These are phyloP conservation scores for Hypena proboscidalis DNA, from an alignment of 2,888 invertebrate genomes.

Conservation along the genomic window DNA sequence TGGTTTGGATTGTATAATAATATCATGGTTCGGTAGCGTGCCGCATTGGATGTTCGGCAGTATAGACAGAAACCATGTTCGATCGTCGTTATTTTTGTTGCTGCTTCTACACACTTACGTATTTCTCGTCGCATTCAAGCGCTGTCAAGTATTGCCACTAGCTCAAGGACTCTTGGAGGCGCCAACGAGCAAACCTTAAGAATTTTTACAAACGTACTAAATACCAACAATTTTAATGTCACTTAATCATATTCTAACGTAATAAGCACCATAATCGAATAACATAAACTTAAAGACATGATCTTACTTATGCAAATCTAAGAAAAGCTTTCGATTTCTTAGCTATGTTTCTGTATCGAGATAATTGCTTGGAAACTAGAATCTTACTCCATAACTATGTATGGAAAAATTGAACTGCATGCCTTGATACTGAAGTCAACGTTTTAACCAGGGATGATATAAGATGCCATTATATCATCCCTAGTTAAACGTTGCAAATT, in stretches of 20 bases:
- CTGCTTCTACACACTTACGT: slow-evolving; percentile 43
- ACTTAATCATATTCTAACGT: slow-evolving; percentile 5
- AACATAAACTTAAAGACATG: slow-evolving; percentile 11
- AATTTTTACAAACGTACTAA: slow-evolving; percentile 37
- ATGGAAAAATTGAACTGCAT: slow-evolving; percentile 35
- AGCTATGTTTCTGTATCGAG: slow-evolving; percentile 29
- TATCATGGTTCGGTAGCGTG: no score
- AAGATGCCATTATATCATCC: slow-evolving; percentile 7
- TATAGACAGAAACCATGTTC: no score
- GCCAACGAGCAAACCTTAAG: slow-evolving; percentile 57
- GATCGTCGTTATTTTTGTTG: slow-evolving; percentile 40
- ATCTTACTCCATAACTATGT: slow-evolving; percentile 29
- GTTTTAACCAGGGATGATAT: no score
- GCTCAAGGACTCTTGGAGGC: slow-evolving; percentile 72
- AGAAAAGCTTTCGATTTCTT: slow-evolving; percentile 43
- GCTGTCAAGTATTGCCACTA: slow-evolving; percentile 54
- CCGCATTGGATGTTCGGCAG: no score
- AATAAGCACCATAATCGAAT: slow-evolving; percentile 34
- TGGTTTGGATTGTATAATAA: no score
- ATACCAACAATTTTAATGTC: slow-evolving; percentile 5
- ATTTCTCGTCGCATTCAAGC: slow-evolving; percentile 48
- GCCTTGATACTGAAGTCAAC: slow-evolving; percentile 24
- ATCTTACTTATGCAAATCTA: slow-evolving; percentile 31
- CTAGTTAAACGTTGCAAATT: slow-evolving; percentile 16
- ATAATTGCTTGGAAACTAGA: slow-evolving; percentile 36